phyloP scores from a whole-genome alignment of 2,888 invertebrate genomes.

The Drosophila atripex region DNA sequence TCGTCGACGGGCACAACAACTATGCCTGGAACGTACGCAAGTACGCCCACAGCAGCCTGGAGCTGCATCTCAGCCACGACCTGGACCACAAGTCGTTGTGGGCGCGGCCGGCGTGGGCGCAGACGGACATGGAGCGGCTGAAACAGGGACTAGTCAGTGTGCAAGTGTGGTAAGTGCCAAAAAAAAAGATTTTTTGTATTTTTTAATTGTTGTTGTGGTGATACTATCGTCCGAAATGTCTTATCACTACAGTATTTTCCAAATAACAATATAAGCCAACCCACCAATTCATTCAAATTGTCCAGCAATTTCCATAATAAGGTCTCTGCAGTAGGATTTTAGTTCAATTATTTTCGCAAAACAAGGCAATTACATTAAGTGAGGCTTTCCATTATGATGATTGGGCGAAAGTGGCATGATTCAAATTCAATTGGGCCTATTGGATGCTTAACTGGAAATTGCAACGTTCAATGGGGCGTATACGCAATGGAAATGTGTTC shows the following conservation, averaged over 20 bases:
- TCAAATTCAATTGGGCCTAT: constrained; percentile 9
- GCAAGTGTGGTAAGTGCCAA: constrained; percentile 89
- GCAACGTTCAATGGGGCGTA: constrained; percentile 21
- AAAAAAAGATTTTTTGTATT: no score
- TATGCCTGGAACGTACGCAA: constrained; percentile 95
- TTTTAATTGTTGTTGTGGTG: no score
- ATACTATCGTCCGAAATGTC: no score
- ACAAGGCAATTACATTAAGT: neutral
- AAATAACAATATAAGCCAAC: neutral
- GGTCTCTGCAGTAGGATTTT: neutral
- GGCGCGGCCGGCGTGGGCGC: constrained; percentile 94
- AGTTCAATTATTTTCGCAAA: neutral
- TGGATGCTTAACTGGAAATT: constrained; percentile 5
- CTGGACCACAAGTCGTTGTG: constrained; percentile 88
- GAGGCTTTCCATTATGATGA: neutral
- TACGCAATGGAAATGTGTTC: constrained; percentile 26
- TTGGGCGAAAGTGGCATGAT: constrained; percentile 10
- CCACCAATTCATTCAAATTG: neutral
- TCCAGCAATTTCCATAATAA: neutral
- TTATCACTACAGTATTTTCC: neutral
- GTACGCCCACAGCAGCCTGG: constrained; percentile 92
- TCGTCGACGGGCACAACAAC: constrained; percentile 91
- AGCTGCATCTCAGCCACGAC: constrained; percentile 82
- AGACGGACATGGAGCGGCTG: constrained; percentile 95
- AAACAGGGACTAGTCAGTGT: constrained; percentile 93